Evolutionary conservation across 53 echinoderm and acorn worm genomes (phyloP).

Genomic region (Arbacia lixula): DNA sequence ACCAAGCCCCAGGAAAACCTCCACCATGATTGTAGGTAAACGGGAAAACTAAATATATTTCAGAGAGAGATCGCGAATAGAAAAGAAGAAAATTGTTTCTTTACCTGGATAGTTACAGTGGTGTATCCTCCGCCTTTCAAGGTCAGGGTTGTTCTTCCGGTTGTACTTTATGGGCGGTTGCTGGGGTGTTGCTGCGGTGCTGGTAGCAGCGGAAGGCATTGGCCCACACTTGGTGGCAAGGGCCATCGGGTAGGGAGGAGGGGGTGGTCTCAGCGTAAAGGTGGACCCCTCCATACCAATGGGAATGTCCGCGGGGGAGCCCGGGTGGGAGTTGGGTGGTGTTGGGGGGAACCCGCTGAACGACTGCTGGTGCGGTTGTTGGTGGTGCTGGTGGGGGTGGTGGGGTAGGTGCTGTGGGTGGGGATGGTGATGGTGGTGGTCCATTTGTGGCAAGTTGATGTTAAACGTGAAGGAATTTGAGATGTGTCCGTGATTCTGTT

Average conservation of each 20-base stretch:
- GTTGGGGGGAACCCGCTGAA: slow-evolving; percentile 84
- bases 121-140: slow-evolving; percentile 92
- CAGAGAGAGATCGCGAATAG: too few species aligned
- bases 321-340: slow-evolving; percentile 93
- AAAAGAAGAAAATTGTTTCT: too few species aligned
- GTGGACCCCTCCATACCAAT: slow-evolving; percentile 54
- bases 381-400: slow-evolving; percentile 46
- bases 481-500: slow-evolving; percentile 11
- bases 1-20: too few species aligned
- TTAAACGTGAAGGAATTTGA: slow-evolving; percentile 58
- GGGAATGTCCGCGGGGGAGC: slow-evolving; percentile 83
- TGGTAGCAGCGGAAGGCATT: slow-evolving; percentile 12
- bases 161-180: slow-evolving; percentile 74
- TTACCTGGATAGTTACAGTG: slow-evolving; percentile 95
- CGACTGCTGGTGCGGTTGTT: slow-evolving; percentile 62
- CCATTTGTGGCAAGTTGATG: slow-evolving; percentile 62
- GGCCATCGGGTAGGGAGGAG: slow-evolving; percentile 90
- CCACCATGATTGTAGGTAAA: too few species aligned
- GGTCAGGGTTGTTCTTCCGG: slow-evolving; percentile 92
- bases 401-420: neutral
- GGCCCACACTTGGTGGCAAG: slow-evolving; percentile 60
- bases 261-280: slow-evolving; percentile 77
- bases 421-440: slow-evolving; percentile 52
- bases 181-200: neutral
- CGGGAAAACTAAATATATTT: too few species aligned